A percentile compares a stretch with the other conserved stretches of the same genome.
phyloP scores from a whole-genome alignment of 2,797 vertebrate genomes.

The Spondyliosoma cantharus region DNA sequence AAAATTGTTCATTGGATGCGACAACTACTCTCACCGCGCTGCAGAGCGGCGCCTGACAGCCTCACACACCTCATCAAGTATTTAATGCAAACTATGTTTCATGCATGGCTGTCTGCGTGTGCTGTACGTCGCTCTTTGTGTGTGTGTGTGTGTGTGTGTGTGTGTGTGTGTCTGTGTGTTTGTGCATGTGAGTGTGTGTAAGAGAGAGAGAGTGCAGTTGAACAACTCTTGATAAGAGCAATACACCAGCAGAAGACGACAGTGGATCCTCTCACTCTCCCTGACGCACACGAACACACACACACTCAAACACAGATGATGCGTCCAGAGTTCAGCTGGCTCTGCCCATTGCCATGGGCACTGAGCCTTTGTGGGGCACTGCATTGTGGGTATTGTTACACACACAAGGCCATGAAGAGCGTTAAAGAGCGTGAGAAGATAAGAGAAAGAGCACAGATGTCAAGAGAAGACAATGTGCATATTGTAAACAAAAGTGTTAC shows the following conservation, averaged over 20 bases:
- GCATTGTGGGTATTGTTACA: slow-evolving; percentile 64
- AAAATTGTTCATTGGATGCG: slow-evolving; percentile 74
- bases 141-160: slow-evolving; percentile 36
- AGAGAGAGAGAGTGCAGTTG: slow-evolving; percentile 15
- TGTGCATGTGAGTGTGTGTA: slow-evolving; percentile 5
- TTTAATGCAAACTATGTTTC: slow-evolving; percentile 79
- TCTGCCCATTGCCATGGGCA: slow-evolving; percentile 61
- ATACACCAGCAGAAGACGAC: slow-evolving; percentile 32
- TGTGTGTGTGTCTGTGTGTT: slow-evolving; percentile 19
- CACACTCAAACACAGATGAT: slow-evolving; percentile 54
- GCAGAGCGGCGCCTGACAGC: slow-evolving; percentile 70
- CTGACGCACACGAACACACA: slow-evolving; percentile 18
- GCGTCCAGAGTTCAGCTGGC: slow-evolving; percentile 72
- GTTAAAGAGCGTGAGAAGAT: slow-evolving; percentile 36
- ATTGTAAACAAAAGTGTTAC: not conserved
- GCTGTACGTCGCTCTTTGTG: slow-evolving; percentile 34
- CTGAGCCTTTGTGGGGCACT: slow-evolving; percentile 56
- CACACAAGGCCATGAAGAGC: slow-evolving; percentile 40
- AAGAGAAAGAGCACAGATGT: slow-evolving; percentile 26
- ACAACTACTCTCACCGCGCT: slow-evolving; percentile 68
- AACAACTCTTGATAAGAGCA: slow-evolving; percentile 58
- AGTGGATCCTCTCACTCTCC: slow-evolving; percentile 17
- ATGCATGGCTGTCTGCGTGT: slow-evolving; percentile 74
- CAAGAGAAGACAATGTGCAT: not conserved
- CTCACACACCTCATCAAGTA: slow-evolving; percentile 78